Evolutionary conservation across 2,888 invertebrate species (phyloP), one percentile per base, ranked within the genome.

Genomic region (Liopterus haemorrhoidalis): DNA sequence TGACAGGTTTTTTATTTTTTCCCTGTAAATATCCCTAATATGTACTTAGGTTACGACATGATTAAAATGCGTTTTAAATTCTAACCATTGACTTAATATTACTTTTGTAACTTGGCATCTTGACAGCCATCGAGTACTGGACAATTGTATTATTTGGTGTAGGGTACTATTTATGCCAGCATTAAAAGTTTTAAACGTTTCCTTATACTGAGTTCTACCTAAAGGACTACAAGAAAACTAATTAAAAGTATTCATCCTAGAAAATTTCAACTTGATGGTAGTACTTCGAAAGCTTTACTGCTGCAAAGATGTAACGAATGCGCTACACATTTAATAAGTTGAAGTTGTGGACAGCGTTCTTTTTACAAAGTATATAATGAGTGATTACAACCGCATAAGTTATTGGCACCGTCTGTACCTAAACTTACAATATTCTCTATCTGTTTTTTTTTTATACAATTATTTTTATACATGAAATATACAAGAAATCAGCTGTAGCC

Each of bases 1-100:
- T n/a, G n/a, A n/a, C n/a, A n/a, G n/a, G n/a, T n/a, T n/a, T n/a
- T n/a, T n/a, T n/a, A n/a, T n/a, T n/a, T n/a, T n/a, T n/a, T n/a
- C n/a, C n/a, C n/a, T n/a, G n/a, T n/a, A n/a, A n/a, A n/a, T n/a
- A n/a, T n/a, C n/a, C n/a, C n/a, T n/a, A n/a, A n/a, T n/a, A n/a
- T n/a, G n/a, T n/a, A n/a, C n/a, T n/a, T n/a, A n/a, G n/a, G n/a
- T n/a, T 18, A 18, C 19, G 8, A 33, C 19, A 3, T 11, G 19
- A 4, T 16, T 18, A 33, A 33, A 33, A 18, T 33, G 33, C 3
- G 33, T 33, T 33, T 33, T 33, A 20, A 33, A 33, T 33, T 33
- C 18, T 33, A 33, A 14, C 33, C 33, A 18, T 12, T 33, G 33
- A 16, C 21, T 18, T 33, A 33, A 18, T 5, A 33, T 33, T 11